phyloP scores from a whole-genome alignment of 2,113 vertebrate species.

The Indicator maculatus region DNA sequence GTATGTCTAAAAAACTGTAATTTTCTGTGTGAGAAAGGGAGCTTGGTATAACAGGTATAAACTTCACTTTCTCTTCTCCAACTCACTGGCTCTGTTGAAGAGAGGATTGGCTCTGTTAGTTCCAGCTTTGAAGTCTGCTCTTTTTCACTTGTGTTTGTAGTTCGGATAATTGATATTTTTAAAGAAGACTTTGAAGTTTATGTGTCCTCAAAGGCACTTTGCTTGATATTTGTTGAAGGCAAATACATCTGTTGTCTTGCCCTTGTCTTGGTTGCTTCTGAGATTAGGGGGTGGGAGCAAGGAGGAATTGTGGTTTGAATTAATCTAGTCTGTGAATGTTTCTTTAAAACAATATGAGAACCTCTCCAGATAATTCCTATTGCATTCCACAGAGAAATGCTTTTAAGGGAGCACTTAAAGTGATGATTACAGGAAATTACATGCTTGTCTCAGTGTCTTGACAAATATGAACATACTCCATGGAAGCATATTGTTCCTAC shows the following conservation, averaged over 20 bases:
- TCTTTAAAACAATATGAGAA: slow-evolving; percentile 20
- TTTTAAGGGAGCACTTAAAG: slow-evolving; percentile 8
- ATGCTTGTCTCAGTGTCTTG: not conserved
- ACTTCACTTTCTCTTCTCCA: not conserved
- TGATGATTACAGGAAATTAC: not conserved
- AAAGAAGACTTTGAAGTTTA: not conserved
- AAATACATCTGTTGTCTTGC: not conserved
- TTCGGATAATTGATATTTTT: not conserved
- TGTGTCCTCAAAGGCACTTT: not conserved
- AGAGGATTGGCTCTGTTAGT: not conserved
- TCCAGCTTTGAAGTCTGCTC: not conserved
- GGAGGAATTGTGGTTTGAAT: not conserved
- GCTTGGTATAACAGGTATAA: not conserved
- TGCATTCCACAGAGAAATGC: not conserved
- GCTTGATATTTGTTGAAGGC: not conserved
- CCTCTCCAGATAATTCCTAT: not conserved
- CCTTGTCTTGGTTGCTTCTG: not conserved
- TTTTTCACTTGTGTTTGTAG: not conserved
- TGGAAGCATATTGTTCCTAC: not conserved
- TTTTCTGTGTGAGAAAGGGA: not conserved
- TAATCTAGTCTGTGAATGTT: not conserved
- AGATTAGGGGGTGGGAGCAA: not conserved
- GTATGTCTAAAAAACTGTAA: not conserved
- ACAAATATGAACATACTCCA: not conserved
- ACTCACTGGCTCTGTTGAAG: not conserved